These are phyloP conservation scores for Autographa gamma DNA, from an alignment of 2,888 invertebrate genomes.

Conservation along the genomic window DNA sequence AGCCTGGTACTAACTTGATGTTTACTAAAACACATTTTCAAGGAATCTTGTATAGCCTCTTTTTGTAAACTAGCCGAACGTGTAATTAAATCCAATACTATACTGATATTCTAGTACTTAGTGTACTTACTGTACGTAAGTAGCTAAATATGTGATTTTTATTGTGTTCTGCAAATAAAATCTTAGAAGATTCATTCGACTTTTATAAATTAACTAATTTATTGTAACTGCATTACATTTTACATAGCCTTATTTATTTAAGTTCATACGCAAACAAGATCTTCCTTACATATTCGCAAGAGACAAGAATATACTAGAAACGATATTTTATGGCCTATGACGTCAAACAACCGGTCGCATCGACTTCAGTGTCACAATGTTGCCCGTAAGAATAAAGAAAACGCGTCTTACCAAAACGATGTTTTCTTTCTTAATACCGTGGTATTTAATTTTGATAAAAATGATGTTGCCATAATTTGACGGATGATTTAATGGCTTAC, in stretches of 20 bases:
- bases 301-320: background rate
- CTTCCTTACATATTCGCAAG: constrained; percentile 13
- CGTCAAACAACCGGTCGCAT: constrained; percentile 12
- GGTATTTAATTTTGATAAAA: background rate
- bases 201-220: too few relatives aligned
- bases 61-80: constrained; percentile 24
- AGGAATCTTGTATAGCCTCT: constrained; percentile 28
- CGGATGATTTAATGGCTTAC: background rate
- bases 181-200: too few relatives aligned
- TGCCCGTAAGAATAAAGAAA: constrained; percentile 25
- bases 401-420: constrained; percentile 21
- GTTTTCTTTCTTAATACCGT: constrained; percentile 16
- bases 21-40: constrained; percentile 26
- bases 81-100: constrained; percentile 23
- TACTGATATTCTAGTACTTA: too few relatives aligned
- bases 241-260: constrained; percentile 16
- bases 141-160: too few relatives aligned
- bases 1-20: constrained; percentile 10
- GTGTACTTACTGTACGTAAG: too few relatives aligned
- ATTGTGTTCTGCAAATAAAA: too few relatives aligned
- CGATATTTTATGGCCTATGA: constrained; percentile 12
- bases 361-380: constrained; percentile 19
- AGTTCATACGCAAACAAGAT: constrained; percentile 5
- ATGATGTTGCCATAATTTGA: background rate
- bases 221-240: too few relatives aligned